A percentile compares a stretch with the other conserved stretches of the same genome.
phyloP scores from a whole-genome alignment of 2,888 invertebrate species.

The Rhyacophila evoluta region DNA sequence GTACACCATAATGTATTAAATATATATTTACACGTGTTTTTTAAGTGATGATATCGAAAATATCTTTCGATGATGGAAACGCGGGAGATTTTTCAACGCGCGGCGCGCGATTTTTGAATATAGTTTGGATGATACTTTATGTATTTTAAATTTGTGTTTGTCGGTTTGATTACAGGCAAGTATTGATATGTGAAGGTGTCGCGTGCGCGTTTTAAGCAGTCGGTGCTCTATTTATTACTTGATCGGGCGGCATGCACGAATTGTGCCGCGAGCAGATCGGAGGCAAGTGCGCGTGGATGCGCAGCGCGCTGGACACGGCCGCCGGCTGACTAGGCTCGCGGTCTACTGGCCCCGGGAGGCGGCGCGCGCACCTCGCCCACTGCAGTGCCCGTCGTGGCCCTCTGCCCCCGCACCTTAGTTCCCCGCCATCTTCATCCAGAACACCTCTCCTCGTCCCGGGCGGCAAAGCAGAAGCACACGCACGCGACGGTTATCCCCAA shows the following conservation, averaged over 20 bases:
- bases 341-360: constrained; percentile 59
- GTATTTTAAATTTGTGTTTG: constrained; percentile 7
- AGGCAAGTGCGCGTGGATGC: constrained; percentile 60
- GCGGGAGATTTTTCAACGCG: constrained; percentile 6
- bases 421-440: constrained; percentile 25
- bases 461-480: constrained; percentile 15
- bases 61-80: background rate
- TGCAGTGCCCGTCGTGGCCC: constrained; percentile 53
- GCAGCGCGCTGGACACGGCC: constrained; percentile 60
- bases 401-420: constrained; percentile 19
- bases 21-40: background rate
- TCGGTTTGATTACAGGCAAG: constrained; percentile 6
- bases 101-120: background rate
- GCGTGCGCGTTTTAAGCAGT: constrained; percentile 2
- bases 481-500: constrained; percentile 16
- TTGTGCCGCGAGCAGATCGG: constrained; percentile 57
- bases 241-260: background rate
- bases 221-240: constrained; percentile 22
- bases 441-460: background rate
- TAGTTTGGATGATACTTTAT: background rate
- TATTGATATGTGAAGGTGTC: constrained; percentile 16
- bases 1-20: background rate
- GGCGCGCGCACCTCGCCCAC: constrained; percentile 60
- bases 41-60: too few species aligned
- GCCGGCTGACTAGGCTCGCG: constrained; percentile 60